A percentile compares a stretch with the other conserved stretches of the same genome.
phyloP scores from a whole-genome alignment of 2,113 vertebrate species.

The Narcine bancroftii region DNA sequence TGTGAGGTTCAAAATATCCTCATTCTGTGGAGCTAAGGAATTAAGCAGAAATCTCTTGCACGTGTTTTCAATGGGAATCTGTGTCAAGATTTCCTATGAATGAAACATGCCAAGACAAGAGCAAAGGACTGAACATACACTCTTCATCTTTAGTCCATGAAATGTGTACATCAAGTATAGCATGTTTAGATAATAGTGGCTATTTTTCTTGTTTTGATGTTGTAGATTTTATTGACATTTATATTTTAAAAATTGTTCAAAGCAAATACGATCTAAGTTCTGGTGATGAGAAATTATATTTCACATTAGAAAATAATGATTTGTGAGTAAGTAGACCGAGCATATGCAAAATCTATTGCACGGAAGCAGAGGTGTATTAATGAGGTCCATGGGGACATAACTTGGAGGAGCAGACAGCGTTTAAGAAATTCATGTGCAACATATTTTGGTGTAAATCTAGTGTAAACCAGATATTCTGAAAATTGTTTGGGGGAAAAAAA shows the following conservation, averaged over 20 bases:
- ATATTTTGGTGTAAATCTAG: neutral
- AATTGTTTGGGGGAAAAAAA: neutral
- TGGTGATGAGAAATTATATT: neutral
- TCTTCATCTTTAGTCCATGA: neutral
- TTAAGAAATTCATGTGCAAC: neutral
- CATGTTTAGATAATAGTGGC: neutral
- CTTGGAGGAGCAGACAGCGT: neutral
- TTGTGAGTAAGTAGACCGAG: no score
- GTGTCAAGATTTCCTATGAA: neutral
- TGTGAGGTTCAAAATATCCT: neutral
- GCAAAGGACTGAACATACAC: neutral
- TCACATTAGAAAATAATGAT: no score
- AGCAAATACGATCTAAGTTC: neutral
- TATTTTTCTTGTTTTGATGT: neutral
- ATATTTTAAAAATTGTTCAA: neutral
- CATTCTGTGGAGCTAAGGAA: neutral
- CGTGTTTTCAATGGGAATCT: neutral
- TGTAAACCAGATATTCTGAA: neutral
- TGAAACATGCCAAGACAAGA: neutral
- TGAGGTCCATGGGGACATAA: neutral
- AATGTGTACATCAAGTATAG: neutral
- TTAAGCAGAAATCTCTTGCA: neutral
- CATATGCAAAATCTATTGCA: neutral
- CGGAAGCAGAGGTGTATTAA: neutral
- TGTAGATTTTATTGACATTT: neutral